Conservation (phyloP, 2,888 invertebrate genomes). For the Drosophila infuscata region DNA sequence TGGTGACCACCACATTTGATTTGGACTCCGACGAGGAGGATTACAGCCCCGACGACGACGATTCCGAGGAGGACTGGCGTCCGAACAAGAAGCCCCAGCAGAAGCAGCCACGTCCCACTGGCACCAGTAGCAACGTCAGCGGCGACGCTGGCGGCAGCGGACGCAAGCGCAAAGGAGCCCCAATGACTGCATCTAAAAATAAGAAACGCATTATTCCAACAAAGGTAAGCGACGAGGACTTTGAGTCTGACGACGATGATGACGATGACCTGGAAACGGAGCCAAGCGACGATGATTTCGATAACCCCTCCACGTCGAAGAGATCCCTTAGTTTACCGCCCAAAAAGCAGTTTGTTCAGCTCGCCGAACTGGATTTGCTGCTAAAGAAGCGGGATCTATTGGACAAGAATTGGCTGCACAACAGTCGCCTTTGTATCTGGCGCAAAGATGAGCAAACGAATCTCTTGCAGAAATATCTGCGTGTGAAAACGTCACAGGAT, state of each 20-base stretch:
- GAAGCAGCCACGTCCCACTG: conserved; percentile 62
- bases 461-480: conserved; percentile 84
- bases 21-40: conserved; percentile 84
- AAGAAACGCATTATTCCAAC: conserved; percentile 65
- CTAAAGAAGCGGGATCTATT: conserved; percentile 83
- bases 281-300: conserved; percentile 70
- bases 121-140: conserved; percentile 36
- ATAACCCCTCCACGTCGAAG: conserved; percentile 59
- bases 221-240: conserved; percentile 77
- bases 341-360: conserved; percentile 76
- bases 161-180: conserved; percentile 61
- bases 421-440: conserved; percentile 84
- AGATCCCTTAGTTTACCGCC: conserved; percentile 67
- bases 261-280: conserved; percentile 68
- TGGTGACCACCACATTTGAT: conserved; percentile 84
- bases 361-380: conserved; percentile 71
- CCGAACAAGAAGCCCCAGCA: conserved; percentile 79
- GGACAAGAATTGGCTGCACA: conserved; percentile 76
- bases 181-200: conserved; percentile 67
- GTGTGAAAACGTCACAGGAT: conserved; percentile 75
- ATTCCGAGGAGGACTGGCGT: conserved; percentile 85
- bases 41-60: conserved; percentile 83
- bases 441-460: conserved; percentile 83
- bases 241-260: conserved; percentile 65
- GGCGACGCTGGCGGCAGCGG: conserved; percentile 56